phyloP scores from a whole-genome alignment of 92 coral and sea anemone species.

The Paramuricea clavata region DNA sequence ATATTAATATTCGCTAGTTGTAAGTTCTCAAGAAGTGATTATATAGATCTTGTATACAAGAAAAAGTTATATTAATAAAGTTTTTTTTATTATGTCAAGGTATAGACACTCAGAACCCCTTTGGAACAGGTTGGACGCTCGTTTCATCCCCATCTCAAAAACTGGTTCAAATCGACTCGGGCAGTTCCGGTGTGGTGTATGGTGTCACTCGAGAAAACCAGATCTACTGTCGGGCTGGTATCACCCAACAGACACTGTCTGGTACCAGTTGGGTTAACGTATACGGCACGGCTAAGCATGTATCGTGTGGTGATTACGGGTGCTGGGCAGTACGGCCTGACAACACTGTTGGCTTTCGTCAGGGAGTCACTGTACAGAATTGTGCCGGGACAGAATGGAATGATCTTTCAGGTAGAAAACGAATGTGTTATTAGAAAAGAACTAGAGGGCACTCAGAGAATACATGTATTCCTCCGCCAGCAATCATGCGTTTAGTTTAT shows the following conservation, averaged over 20 bases:
- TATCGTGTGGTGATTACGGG: constrained; percentile 14
- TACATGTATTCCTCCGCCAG: no score
- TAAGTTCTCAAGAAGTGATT: no score
- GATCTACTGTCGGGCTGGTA: background rate
- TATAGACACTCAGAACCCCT: background rate
- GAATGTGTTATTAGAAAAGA: background rate
- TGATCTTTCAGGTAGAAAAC: background rate
- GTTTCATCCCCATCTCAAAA: background rate
- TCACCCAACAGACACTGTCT: background rate
- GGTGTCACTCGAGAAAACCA: background rate
- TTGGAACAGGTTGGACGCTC: background rate
- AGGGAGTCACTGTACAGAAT: background rate
- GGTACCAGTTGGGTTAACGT: background rate
- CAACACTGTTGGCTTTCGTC: background rate
- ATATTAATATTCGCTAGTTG: no score
- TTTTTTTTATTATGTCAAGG: no score
- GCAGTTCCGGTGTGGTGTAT: constrained; percentile 13
- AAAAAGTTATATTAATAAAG: no score
- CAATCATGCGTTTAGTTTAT: no score
- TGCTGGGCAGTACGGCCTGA: constrained; percentile 13
- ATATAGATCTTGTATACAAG: no score
- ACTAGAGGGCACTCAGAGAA: no score
- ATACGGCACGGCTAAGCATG: background rate
- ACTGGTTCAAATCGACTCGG: constrained; percentile 3
- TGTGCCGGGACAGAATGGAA: background rate